A percentile compares a stretch with the other conserved stretches of the same genome.
Conservation (phyloP, 2,797 vertebrate species). For the Xyrichtys novacula region DNA sequence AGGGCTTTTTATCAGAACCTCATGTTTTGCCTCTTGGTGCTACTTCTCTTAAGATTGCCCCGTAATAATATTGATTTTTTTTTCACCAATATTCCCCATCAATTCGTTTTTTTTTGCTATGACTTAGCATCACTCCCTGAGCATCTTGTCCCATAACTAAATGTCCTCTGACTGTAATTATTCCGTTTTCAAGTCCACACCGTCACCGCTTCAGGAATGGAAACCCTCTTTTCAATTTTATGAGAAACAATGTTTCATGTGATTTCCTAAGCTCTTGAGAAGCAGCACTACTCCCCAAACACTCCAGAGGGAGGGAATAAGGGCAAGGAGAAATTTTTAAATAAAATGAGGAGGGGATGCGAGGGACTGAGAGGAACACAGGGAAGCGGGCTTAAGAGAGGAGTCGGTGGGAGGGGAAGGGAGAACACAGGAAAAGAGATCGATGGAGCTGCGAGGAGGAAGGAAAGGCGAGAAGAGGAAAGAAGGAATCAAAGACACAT, state of each 20-base stretch:
- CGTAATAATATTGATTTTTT: constrained; percentile 70
- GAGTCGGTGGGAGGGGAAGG: neutral
- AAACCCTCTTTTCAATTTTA: constrained; percentile 21
- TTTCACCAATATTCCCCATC: constrained; percentile 32
- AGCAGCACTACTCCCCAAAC: constrained; percentile 18
- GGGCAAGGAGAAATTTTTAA: constrained; percentile 26
- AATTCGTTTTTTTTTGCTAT: constrained; percentile 33
- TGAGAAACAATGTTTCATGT: constrained; percentile 43
- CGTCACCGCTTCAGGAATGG: constrained; percentile 33
- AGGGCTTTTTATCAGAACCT: constrained; percentile 32
- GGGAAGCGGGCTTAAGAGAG: constrained; percentile 23
- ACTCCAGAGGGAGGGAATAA: constrained; percentile 5
- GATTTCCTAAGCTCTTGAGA: constrained; percentile 38
- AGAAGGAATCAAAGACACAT: constrained; percentile 56
- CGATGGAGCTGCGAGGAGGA: constrained; percentile 51
- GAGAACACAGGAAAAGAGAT: constrained; percentile 39
- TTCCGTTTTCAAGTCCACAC: constrained; percentile 46
- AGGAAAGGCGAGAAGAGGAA: constrained; percentile 46
- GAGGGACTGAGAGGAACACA: constrained; percentile 21
- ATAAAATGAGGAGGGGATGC: constrained; percentile 28
- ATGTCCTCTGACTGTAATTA: constrained; percentile 52
- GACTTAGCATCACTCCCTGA: constrained; percentile 53
- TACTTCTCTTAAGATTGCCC: constrained; percentile 49
- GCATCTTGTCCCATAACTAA: constrained; percentile 32
- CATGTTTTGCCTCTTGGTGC: constrained; percentile 58